Base-by-base conservation (phyloP, 2,113 vertebrate species). In the Malurus alboscapulatus region DNA sequence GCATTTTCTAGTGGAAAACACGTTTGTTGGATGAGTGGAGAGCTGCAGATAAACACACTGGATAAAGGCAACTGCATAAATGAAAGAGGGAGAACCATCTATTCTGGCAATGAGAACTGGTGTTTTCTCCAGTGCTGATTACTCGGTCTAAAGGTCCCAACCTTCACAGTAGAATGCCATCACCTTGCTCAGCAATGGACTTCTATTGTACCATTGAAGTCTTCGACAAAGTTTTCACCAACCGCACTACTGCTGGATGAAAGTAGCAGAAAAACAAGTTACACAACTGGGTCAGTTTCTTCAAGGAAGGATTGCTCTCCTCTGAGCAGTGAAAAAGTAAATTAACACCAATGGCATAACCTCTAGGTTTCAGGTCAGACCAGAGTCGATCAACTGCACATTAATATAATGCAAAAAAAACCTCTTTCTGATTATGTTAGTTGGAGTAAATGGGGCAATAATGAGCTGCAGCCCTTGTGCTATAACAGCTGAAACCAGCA, bases 131-230 rank as follows among this genome's bases (percentile, higher is more conserved):
- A 50, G 4, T 36, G 34, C 12, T 55, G 50, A 91, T 42, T 47
- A 66, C 62, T 18, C 18, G 58, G n/a, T 36, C 17, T 25, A 62
- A 74, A 75, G 51, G 9, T 48, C 20, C 44, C 12, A 13, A 54
- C 1, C 17, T 55, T 6, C 4, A 29, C 0, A 24, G 47, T 0
- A 36, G 7, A 71, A 26, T 29, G 21, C 29, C 40, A 63, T n/a
- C 5, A 42, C 17, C 24, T 47, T 29, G 10, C 53, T 79, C 57
- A 30, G 13, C 1, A 4, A 55, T n/a, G 29, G 34, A 62, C 7
- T 57, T 27, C 25, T 53, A 12, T 6, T 26, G 19, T 14, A 63
- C 10, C 69, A 45, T 15, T 55, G 32, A 79, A 75, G 25, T 6
- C 38, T 66, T 30, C 58, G 34, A 22, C 38, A 50, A 67, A 50